Evolutionary conservation across 2,113 vertebrate genomes (phyloP).

Genomic region (Tetrao urogallus): DNA sequence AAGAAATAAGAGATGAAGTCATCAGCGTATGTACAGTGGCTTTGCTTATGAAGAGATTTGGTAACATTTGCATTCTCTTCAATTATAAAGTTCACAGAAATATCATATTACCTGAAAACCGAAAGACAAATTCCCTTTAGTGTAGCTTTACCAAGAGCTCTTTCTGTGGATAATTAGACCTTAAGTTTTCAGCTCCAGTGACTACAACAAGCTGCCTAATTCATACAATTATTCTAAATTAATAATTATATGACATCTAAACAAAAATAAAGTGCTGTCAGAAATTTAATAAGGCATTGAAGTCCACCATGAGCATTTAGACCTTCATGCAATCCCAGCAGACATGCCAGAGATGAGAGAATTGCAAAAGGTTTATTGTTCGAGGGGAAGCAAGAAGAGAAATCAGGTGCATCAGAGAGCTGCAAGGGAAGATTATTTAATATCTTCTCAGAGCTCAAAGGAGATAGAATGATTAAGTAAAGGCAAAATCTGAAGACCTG

Average conservation of each 20-base stretch:
- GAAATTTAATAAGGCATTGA: neutral
- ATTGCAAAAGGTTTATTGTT: neutral
- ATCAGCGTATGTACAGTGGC: slow-evolving; percentile 15
- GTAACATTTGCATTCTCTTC: neutral
- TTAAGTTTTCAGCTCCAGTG: slow-evolving; percentile 15
- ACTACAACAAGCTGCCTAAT: neutral
- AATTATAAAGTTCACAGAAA: slow-evolving; percentile 36
- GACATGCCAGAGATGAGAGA: neutral
- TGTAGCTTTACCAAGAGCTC: neutral
- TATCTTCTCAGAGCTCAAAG: neutral
- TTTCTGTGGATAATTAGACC: slow-evolving; percentile 27
- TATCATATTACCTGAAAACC: neutral
- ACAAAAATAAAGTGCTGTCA: neutral
- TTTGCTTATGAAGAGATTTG: slow-evolving; percentile 2
- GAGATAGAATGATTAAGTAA: neutral
- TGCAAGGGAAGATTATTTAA: neutral
- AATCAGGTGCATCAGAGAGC: neutral
- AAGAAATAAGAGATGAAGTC: neutral
- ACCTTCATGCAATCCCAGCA: neutral
- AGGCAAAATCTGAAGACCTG: neutral
- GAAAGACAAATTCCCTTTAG: slow-evolving; percentile 10
- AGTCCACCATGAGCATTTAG: neutral
- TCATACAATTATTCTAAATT: slow-evolving; percentile 28
- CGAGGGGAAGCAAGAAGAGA: neutral
- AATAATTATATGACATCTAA: neutral